Conservation (phyloP, 2,113 vertebrate species). For the Tyrannus savana region DNA sequence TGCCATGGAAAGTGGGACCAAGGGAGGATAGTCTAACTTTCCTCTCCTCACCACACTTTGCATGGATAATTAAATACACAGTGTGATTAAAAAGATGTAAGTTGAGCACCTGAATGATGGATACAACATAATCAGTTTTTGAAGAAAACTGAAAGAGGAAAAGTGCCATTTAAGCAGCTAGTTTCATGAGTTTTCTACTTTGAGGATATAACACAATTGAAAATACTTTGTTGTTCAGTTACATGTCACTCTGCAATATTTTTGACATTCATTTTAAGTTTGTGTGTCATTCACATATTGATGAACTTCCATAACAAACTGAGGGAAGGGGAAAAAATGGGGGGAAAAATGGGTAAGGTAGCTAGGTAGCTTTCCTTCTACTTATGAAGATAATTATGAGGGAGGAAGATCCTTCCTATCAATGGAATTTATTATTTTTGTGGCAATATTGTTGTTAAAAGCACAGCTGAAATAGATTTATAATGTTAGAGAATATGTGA, state of each 20-base stretch:
- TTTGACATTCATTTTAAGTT: not conserved
- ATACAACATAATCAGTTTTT: not conserved
- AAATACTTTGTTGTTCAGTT: not conserved
- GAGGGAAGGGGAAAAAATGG: not conserved
- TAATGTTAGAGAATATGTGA: not conserved
- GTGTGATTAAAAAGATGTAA: not conserved
- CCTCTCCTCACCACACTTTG: not conserved
- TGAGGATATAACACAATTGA: not conserved
- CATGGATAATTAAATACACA: not conserved
- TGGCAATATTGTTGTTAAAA: not conserved
- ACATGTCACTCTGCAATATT: not conserved
- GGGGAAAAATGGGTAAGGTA: not conserved
- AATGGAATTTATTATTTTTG: not conserved
- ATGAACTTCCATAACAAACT: not conserved
- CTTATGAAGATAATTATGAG: not conserved
- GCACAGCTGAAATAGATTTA: not conserved
- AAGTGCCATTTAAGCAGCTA: not conserved
- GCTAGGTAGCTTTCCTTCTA: not conserved
- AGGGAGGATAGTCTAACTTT: not conserved
- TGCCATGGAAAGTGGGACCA: not conserved
- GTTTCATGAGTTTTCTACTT: not conserved
- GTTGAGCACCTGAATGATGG: not conserved
- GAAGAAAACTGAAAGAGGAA: not conserved
- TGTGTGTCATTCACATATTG: not conserved
- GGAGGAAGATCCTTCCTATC: not conserved